A percentile compares a stretch with the other conserved stretches of the same genome.
These are phyloP conservation scores for Zaprionus taronus DNA, from an alignment of 1,140 invertebrate genomes.

Conservation along the genomic window DNA sequence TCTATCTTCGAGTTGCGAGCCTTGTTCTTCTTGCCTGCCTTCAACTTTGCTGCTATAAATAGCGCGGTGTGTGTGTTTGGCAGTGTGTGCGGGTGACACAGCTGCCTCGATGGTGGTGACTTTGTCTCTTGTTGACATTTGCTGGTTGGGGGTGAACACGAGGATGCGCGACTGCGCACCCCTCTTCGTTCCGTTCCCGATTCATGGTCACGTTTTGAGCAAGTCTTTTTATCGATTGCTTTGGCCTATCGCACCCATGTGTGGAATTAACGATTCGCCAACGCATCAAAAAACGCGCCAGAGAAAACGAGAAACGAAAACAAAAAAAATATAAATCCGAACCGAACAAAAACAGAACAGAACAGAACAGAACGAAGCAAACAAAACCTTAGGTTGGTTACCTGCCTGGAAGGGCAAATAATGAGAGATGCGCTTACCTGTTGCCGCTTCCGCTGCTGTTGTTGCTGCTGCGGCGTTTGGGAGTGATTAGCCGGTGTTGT, in stretches of 20 bases:
- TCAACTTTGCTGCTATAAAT: conserved; percentile 29
- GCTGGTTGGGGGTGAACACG: conserved; percentile 35
- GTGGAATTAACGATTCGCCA: conserved; percentile 18
- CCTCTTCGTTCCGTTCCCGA: conserved; percentile 1
- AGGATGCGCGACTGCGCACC: conserved; percentile 45
- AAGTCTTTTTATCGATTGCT: conserved; percentile 22
- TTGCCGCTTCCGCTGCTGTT: conserved; percentile 39
- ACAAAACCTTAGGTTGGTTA: conserved; percentile 21
- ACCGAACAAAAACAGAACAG: conserved; percentile 1
- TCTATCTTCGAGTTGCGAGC: conserved; percentile 44
- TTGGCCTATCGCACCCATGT: conserved; percentile 22
- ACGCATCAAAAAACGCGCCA: conserved; percentile 21
- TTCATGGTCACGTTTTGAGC: conserved; percentile 45
- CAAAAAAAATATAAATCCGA: conserved; percentile 8
- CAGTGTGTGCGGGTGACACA: conserved; percentile 35
- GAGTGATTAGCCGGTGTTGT: conserved; percentile 22
- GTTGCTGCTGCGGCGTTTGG: conserved; percentile 21
- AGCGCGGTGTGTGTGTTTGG: conserved; percentile 9
- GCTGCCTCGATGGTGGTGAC: conserved; percentile 43
- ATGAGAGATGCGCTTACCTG: conserved; percentile 53
- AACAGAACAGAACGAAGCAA: conserved; percentile 21
- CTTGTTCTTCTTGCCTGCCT: conserved; percentile 15
- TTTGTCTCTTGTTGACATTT: conserved; percentile 30
- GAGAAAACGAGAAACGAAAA: conserved; percentile 2
- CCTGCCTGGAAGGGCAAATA: conserved; percentile 18